Evolutionary conservation across 2,888 invertebrate genomes (phyloP).

Genomic region (Caenorhabditis angaria): DNA sequence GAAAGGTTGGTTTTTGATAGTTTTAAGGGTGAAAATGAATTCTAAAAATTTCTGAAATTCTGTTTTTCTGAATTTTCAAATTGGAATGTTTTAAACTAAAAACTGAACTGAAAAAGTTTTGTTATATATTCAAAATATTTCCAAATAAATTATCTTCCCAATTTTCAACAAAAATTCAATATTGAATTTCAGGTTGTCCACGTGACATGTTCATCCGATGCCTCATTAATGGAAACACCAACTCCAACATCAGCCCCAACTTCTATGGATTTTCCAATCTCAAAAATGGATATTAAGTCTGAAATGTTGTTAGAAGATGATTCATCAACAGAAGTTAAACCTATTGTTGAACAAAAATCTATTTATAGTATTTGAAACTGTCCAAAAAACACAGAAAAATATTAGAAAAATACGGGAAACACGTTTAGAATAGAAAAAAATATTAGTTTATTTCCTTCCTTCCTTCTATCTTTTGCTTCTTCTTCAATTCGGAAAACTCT

Average conservation of each 20-base stretch:
- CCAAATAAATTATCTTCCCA: not conserved
- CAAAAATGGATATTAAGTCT: not conserved
- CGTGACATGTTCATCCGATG: slow-evolving; percentile 28
- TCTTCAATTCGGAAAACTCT: not conserved
- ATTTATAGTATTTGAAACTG: not conserved
- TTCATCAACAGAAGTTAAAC: slow-evolving; percentile 6
- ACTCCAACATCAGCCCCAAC: slow-evolving; percentile 8
- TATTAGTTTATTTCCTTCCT: not conserved
- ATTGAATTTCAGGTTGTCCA: slow-evolving; percentile 45
- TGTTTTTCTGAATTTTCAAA: not conserved
- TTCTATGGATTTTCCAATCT: not conserved
- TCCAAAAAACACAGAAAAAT: not conserved
- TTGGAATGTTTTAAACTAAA: too few relatives aligned
- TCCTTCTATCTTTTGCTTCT: too few relatives aligned
- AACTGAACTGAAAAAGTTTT: too few relatives aligned
- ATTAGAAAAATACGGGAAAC: not conserved
- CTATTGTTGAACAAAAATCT: slow-evolving; percentile 8
- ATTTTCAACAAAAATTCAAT: too few relatives aligned
- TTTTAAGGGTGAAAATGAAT: too few relatives aligned
- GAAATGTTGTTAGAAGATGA: slow-evolving; percentile 12
- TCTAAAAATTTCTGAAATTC: too few relatives aligned
- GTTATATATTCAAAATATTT: too few relatives aligned
- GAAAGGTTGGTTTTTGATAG: slow-evolving; percentile 41
- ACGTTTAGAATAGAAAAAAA: not conserved
- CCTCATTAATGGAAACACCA: slow-evolving; percentile 13